These are phyloP conservation scores for Luehdorfia chinensis DNA, from an alignment of 1,140 invertebrate species.

Conservation along the genomic window DNA sequence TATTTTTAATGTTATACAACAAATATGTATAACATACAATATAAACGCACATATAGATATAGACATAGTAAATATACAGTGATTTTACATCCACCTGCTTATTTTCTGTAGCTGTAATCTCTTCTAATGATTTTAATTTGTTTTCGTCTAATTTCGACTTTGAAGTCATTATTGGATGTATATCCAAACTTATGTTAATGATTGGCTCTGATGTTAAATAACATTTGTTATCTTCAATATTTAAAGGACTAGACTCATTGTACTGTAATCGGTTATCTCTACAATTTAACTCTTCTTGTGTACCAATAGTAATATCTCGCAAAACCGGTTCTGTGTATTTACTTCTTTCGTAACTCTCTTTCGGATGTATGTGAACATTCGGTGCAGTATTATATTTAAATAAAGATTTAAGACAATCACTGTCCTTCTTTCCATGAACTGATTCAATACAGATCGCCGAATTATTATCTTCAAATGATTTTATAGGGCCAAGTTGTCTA, in stretches of 20 bases:
- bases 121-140: conserved; percentile 32
- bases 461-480: conserved; percentile 21
- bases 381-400: conserved; percentile 31
- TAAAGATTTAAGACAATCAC: conserved; percentile 30
- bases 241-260: background rate
- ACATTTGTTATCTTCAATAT: conserved; percentile 10
- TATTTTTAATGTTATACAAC: conserved; percentile 51
- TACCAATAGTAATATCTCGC: too few relatives aligned
- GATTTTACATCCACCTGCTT: conserved; percentile 68
- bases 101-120: conserved; percentile 34
- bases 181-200: conserved; percentile 1
- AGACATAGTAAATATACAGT: conserved; percentile 64
- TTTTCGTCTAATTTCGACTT: conserved; percentile 10
- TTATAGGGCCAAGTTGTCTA: background rate
- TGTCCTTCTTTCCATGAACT: conserved; percentile 24
- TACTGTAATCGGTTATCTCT: too few relatives aligned
- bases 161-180: conserved; percentile 18
- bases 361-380: conserved; percentile 9
- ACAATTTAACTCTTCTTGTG: too few relatives aligned
- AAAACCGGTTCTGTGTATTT: conserved; percentile 19
- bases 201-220: conserved; percentile 8
- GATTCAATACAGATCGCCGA: conserved; percentile 14
- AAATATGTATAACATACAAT: conserved; percentile 60
- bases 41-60: conserved; percentile 60
- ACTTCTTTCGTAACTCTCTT: conserved; percentile 39